Evolutionary conservation across 2,888 invertebrate species (phyloP).

Genomic region (Vanessa cardui): DNA sequence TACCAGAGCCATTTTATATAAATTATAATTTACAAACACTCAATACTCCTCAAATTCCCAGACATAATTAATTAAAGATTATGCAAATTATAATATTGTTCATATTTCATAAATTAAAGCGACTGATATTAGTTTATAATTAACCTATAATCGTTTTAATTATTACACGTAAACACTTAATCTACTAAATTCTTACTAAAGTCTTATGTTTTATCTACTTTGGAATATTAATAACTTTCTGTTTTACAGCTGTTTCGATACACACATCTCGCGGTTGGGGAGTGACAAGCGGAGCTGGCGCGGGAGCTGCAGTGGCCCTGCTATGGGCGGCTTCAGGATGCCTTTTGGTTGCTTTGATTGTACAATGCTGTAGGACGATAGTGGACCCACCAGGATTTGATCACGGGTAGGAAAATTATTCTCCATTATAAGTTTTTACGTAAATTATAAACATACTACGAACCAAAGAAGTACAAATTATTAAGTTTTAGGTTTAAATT

Average conservation of each 20-base stretch:
- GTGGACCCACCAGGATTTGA: conserved; percentile 58
- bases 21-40: too few relatives aligned
- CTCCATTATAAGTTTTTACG: conserved; percentile 34
- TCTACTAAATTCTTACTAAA: too few relatives aligned
- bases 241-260: conserved; percentile 80
- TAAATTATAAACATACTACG: conserved; percentile 18
- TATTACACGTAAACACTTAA: too few relatives aligned
- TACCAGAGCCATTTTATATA: too few relatives aligned
- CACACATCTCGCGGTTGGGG: conserved; percentile 82
- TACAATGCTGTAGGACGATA: conserved; percentile 81
- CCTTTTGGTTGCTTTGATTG: conserved; percentile 77
- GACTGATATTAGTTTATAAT: too few relatives aligned
- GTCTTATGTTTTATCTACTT: background rate
- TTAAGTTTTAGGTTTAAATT: background rate
- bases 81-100: too few relatives aligned
- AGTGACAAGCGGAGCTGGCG: conserved; percentile 59
- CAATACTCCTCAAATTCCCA: too few relatives aligned
- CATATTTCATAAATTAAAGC: too few relatives aligned
- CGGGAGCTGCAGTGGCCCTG: conserved; percentile 65
- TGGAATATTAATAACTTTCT: conserved; percentile 15
- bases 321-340: conserved; percentile 83
- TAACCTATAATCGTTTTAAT: too few relatives aligned
- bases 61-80: too few relatives aligned
- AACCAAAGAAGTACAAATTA: background rate
- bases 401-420: conserved; percentile 32